phyloP scores from a whole-genome alignment of 2,888 invertebrate species.

The Loripinus fragilis region DNA sequence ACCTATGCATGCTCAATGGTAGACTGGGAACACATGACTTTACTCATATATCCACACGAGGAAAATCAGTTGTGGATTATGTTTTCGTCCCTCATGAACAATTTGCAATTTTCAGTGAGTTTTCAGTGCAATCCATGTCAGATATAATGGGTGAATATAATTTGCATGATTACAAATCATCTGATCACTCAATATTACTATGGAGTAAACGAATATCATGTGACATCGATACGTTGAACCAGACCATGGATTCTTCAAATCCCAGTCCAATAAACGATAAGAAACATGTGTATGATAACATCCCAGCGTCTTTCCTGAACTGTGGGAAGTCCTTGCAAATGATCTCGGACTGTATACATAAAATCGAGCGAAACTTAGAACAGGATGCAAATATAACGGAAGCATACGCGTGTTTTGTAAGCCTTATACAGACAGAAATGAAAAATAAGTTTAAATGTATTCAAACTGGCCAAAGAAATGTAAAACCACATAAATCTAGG shows the following conservation, averaged over 20 bases:
- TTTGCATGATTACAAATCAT: background rate
- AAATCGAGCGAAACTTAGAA: background rate
- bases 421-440: background rate
- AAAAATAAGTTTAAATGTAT: background rate
- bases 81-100: conserved; percentile 16
- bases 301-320: conserved; percentile 1
- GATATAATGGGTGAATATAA: background rate
- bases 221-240: background rate
- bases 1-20: conserved; percentile 9
- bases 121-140: conserved; percentile 7
- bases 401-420: background rate
- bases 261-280: no score
- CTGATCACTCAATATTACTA: conserved; percentile 14
- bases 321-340: background rate
- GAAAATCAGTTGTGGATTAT: conserved; percentile 20
- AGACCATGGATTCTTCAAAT: no score
- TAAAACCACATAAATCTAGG: background rate
- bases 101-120: background rate
- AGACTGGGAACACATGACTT: conserved; percentile 17
- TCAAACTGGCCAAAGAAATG: background rate
- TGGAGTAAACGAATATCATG: background rate
- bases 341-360: background rate
- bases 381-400: background rate
- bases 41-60: conserved; percentile 13
- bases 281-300: background rate